These are phyloP conservation scores for Aphrocallistes beatrix DNA, from an alignment of 37 sponge, comb jelly and placozoan species.

Conservation along the genomic window DNA sequence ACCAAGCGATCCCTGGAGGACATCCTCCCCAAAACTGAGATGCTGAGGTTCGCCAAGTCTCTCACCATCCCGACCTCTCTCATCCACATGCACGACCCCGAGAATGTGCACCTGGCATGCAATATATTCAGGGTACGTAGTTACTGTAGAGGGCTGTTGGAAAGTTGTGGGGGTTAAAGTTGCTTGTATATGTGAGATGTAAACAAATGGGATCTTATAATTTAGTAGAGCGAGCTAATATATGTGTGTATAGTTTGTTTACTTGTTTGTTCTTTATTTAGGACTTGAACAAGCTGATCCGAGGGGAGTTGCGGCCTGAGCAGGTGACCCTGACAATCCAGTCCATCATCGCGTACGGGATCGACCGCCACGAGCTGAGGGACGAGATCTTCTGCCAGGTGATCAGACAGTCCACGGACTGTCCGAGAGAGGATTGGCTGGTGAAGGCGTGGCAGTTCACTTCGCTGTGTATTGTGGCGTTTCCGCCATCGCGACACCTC, in stretches of 20 bases:
- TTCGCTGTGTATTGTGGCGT: conserved; percentile 70
- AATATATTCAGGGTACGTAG: conserved; percentile 68
- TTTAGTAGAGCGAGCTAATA: no score
- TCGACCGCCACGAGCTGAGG: conserved; percentile 75
- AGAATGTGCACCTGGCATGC: conserved; percentile 87
- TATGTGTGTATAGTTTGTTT: background rate
- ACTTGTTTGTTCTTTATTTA: conserved; percentile 11
- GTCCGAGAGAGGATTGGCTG: conserved; percentile 53
- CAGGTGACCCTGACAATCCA: conserved; percentile 72
- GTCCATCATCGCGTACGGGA: conserved; percentile 82
- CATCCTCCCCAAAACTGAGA: conserved; percentile 63
- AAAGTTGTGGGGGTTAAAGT: no score
- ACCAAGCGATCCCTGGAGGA: conserved; percentile 29
- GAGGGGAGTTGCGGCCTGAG: conserved; percentile 63
- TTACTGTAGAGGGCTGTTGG: no score
- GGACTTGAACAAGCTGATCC: conserved; percentile 66
- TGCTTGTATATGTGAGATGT: no score
- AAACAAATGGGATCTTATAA: no score
- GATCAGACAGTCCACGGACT: conserved; percentile 76
- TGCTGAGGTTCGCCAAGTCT: conserved; percentile 59
- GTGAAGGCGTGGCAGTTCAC: conserved; percentile 74
- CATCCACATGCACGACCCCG: conserved; percentile 93
- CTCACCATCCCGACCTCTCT: conserved; percentile 65
- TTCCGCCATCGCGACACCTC: conserved; percentile 72
- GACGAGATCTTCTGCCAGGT: conserved; percentile 92